These are phyloP conservation scores for Tympanoctomys barrerae DNA, from an alignment of 2,797 vertebrate species.

Conservation along the genomic window DNA sequence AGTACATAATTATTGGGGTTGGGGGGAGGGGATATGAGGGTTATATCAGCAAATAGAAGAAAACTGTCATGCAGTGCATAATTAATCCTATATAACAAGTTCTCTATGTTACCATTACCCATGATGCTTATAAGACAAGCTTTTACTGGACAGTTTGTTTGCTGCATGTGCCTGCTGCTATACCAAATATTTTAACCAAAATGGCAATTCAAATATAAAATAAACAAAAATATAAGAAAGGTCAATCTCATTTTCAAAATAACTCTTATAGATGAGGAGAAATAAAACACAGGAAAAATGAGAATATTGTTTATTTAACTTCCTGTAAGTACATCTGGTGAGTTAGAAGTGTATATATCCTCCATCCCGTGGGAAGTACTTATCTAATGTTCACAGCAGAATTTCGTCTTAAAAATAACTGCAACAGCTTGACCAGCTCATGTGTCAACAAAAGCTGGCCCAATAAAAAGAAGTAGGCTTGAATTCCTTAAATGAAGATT, in stretches of 20 bases:
- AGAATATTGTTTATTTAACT: not conserved
- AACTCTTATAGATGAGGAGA: not conserved
- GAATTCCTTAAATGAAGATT: constrained; percentile 25
- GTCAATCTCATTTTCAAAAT: not conserved
- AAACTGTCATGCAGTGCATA: not conserved
- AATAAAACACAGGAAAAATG: constrained; percentile 10
- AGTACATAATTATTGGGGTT: not conserved
- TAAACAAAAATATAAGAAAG: constrained; percentile 2
- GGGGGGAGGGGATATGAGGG: not conserved
- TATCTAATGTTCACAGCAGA: not conserved
- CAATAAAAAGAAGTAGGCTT: constrained; percentile 9
- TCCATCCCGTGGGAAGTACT: not conserved
- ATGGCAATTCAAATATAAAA: constrained; percentile 34
- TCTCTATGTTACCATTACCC: not conserved
- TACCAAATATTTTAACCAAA: not conserved
- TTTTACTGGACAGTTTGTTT: not conserved
- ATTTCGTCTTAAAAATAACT: constrained; percentile 12
- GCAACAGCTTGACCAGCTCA: not conserved
- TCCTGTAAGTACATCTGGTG: not conserved
- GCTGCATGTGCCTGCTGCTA: not conserved
- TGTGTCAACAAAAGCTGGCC: constrained; percentile 6
- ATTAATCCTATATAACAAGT: not conserved
- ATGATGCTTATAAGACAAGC: not conserved
- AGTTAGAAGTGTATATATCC: not conserved
- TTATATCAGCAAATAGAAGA: not conserved